A percentile compares a stretch with the other conserved stretches of the same genome.
These are phyloP conservation scores for Brachionus asplanchnoidis DNA, from an alignment of 1,140 invertebrate species.

Conservation along the genomic window DNA sequence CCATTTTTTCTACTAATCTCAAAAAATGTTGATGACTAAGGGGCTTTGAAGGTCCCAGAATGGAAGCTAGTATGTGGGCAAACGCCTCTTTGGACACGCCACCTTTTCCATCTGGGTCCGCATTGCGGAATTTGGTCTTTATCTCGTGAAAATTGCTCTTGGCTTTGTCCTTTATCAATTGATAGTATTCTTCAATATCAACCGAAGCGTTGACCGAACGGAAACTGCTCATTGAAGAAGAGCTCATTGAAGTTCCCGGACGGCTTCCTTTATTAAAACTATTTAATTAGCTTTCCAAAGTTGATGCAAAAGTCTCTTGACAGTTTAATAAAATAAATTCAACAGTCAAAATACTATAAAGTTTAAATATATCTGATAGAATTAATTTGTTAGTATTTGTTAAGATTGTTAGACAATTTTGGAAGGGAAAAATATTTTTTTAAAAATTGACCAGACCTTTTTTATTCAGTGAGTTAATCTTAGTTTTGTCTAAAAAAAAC, in stretches of 20 bases:
- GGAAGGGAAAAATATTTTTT: background rate
- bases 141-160: conserved; percentile 52
- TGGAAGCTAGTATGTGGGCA: conserved; percentile 37
- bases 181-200: conserved; percentile 25
- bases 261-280: background rate
- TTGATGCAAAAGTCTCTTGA: background rate
- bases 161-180: conserved; percentile 50
- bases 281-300: too few species aligned
- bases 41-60: conserved; percentile 19
- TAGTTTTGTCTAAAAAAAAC: background rate
- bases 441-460: conserved; percentile 8
- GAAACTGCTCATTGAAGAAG: background rate
- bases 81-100: conserved; percentile 52
- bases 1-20: conserved; percentile 23
- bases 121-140: conserved; percentile 54
- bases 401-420: background rate
- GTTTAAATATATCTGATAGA: background rate
- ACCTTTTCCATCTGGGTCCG: conserved; percentile 55
- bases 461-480: background rate
- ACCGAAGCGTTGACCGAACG: background rate
- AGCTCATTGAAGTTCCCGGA: background rate
- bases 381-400: background rate
- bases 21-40: conserved; percentile 7
- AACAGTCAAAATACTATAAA: background rate
- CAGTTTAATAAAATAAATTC: background rate